A percentile compares a stretch with the other conserved stretches of the same genome.
phyloP scores from a whole-genome alignment of 2,797 vertebrate species.

The Melanotaenia trifasciata region DNA sequence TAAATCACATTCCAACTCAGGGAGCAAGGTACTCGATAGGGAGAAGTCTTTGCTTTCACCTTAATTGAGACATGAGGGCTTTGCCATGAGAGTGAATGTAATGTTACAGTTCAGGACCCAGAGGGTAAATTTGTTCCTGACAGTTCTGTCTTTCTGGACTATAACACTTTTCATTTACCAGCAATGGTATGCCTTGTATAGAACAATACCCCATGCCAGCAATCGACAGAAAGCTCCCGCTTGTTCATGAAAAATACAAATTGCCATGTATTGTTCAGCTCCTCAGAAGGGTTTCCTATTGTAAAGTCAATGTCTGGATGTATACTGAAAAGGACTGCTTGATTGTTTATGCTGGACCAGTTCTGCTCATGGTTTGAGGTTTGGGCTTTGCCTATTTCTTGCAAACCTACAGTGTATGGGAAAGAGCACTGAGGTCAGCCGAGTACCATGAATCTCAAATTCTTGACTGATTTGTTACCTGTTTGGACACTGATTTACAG shows the following conservation, averaged over 20 bases:
- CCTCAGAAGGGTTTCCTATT: constrained; percentile 36
- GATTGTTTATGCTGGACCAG: constrained; percentile 23
- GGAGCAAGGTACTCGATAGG: constrained; percentile 3
- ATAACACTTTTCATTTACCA: constrained; percentile 64
- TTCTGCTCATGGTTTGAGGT: constrained; percentile 20
- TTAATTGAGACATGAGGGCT: constrained; percentile 30
- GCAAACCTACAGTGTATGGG: constrained; percentile 24
- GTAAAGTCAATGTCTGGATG: constrained; percentile 18
- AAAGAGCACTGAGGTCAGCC: constrained; percentile 41
- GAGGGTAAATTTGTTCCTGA: constrained; percentile 43
- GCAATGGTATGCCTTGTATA: constrained; percentile 23
- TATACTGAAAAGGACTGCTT: constrained; percentile 27
- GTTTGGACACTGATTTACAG: constrained; percentile 67
- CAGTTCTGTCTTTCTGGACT: constrained; percentile 32
- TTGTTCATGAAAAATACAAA: constrained; percentile 60
- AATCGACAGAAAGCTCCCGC: constrained; percentile 43
- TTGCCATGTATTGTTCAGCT: constrained; percentile 37
- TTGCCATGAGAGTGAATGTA: constrained; percentile 23
- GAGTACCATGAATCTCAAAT: constrained; percentile 62
- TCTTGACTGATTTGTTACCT: constrained; percentile 67
- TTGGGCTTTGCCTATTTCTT: constrained; percentile 11
- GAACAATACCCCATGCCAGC: constrained; percentile 42
- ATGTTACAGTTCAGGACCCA: constrained; percentile 31
- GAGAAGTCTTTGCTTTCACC: constrained; percentile 37
- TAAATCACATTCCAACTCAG: constrained; percentile 38